Conservation (phyloP, 2,888 invertebrate species). For the Gymnocheta viridis region DNA sequence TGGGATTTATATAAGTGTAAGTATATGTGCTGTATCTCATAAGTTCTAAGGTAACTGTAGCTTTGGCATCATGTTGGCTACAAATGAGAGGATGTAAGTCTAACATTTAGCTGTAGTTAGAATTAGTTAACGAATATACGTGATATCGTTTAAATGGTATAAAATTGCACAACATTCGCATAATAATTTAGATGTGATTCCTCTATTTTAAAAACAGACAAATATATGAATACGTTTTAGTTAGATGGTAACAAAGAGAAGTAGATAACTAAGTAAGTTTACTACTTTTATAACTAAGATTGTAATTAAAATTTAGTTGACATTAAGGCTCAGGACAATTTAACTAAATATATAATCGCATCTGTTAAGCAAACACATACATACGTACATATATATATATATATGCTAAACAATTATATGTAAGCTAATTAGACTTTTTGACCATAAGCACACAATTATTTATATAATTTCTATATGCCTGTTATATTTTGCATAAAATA, state of each 20-base stretch:
- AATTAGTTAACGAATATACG: conserved; percentile 81
- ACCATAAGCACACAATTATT: too few species aligned
- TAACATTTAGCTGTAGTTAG: conserved; percentile 79
- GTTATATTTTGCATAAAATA: too few species aligned
- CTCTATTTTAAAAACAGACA: conserved; percentile 10
- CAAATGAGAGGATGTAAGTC: conserved; percentile 53
- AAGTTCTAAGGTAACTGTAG: not conserved
- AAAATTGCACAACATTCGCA: conserved; percentile 77
- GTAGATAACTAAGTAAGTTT: not conserved
- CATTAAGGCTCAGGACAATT: not conserved
- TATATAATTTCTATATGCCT: too few species aligned
- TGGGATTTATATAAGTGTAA: not conserved
- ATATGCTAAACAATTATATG: not conserved
- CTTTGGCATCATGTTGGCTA: conserved; percentile 4
- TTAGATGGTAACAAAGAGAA: not conserved
- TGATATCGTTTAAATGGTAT: conserved; percentile 80
- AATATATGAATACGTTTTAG: not conserved
- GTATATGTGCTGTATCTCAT: not conserved
- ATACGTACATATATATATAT: not conserved
- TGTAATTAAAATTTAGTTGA: conserved; percentile 37
- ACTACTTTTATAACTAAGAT: conserved; percentile 3
- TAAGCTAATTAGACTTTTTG: not conserved
- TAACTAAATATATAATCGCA: not conserved
- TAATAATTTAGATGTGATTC: conserved; percentile 76
- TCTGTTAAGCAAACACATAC: not conserved